phyloP scores from a whole-genome alignment of 2,888 invertebrate genomes.

The Ceriagrion tenellum region DNA sequence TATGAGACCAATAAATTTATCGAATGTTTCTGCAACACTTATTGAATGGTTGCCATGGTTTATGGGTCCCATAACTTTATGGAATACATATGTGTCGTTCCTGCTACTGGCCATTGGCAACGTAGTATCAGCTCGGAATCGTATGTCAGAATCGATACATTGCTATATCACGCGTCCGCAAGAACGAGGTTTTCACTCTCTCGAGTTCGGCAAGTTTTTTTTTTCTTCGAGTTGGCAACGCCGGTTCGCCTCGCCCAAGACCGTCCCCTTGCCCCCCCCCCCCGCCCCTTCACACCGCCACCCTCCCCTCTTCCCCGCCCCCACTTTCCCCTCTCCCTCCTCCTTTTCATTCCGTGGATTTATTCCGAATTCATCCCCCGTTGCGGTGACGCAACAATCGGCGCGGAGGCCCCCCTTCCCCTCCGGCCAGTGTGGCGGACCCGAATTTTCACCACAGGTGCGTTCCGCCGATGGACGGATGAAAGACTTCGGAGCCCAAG shows the following conservation, averaged over 20 bases:
- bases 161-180: neutral
- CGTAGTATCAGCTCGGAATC: no score
- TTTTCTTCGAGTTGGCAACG: constrained; percentile 9
- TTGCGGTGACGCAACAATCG: neutral
- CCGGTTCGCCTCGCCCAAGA: constrained; percentile 32
- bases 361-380: constrained; percentile 20
- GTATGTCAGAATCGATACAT: neutral
- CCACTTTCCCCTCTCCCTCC: neutral
- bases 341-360: neutral
- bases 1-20: no score
- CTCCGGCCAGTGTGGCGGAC: neutral
- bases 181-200: neutral
- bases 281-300: neutral
- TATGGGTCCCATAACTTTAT: no score
- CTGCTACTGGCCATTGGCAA: no score
- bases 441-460: neutral
- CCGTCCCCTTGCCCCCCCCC: neutral
- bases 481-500: no score
- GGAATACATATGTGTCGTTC: no score
- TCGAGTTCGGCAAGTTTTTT: neutral
- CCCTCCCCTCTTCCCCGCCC: neutral
- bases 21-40: no score
- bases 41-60: no score
- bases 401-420: neutral
- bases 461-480: neutral